Evolutionary conservation across 2,888 invertebrate species (phyloP).

Genomic region (Hoplodrina blanda): DNA sequence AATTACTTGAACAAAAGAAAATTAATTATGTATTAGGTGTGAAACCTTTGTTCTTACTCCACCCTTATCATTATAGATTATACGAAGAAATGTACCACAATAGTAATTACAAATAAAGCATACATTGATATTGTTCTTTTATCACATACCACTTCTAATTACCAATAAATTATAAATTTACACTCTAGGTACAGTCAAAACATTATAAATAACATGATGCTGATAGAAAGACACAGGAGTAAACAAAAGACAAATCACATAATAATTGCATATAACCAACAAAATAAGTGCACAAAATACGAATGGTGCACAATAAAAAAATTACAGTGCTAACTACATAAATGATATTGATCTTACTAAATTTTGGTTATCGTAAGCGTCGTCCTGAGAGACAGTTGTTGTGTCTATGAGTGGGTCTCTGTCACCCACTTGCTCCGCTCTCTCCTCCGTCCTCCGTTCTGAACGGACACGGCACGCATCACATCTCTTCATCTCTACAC

Average conservation of each 20-base stretch:
- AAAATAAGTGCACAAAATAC: slow-evolving; percentile 56
- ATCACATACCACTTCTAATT: slow-evolving; percentile 20
- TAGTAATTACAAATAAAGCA: slow-evolving; percentile 13
- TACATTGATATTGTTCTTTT: slow-evolving; percentile 22
- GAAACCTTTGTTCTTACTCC: neutral
- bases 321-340: slow-evolving; percentile 73
- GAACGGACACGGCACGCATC: slow-evolving; percentile 81
- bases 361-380: slow-evolving; percentile 80
- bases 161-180: slow-evolving; percentile 33
- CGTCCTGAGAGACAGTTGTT: slow-evolving; percentile 81
- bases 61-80: slow-evolving; percentile 6
- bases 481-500: slow-evolving; percentile 89
- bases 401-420: slow-evolving; percentile 83
- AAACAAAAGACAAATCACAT: slow-evolving; percentile 42
- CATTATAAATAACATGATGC: slow-evolving; percentile 49
- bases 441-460: slow-evolving; percentile 77
- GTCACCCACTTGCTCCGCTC: slow-evolving; percentile 71
- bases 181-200: slow-evolving; percentile 28
- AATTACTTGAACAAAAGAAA: neutral
- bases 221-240: slow-evolving; percentile 31
- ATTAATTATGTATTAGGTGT: neutral
- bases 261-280: slow-evolving; percentile 45
- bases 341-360: slow-evolving; percentile 80
- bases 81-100: slow-evolving; percentile 16
- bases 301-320: slow-evolving; percentile 55